Evolutionary conservation across 2,888 invertebrate genomes (phyloP).

Genomic region (Cryptus armator): DNA sequence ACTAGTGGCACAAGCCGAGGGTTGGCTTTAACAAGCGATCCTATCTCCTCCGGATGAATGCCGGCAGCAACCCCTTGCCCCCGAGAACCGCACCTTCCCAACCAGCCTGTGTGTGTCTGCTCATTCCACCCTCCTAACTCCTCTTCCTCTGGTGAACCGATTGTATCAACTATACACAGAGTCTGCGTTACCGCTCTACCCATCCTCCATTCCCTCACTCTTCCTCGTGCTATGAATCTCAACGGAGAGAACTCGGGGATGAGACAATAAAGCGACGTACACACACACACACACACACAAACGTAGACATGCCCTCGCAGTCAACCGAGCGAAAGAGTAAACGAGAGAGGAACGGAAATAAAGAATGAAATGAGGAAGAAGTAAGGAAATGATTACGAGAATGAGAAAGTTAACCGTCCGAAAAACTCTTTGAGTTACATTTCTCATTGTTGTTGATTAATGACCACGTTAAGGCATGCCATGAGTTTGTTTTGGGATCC

Average conservation of each 20-base stretch:
- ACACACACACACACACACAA: background rate
- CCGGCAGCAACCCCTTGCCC: slow-evolving; percentile 69
- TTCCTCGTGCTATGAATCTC: slow-evolving; percentile 20
- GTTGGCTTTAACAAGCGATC: slow-evolving; percentile 84
- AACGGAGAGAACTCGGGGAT: slow-evolving; percentile 2
- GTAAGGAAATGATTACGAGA: background rate
- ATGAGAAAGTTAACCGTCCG: slow-evolving; percentile 23
- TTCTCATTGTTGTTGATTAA: background rate
- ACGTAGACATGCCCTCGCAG: background rate
- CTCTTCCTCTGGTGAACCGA: slow-evolving; percentile 73
- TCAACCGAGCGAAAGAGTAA: background rate
- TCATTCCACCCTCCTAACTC: slow-evolving; percentile 25
- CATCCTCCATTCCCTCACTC: slow-evolving; percentile 25
- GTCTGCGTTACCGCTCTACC: slow-evolving; percentile 63
- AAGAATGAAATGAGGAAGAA: background rate
- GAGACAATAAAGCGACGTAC: slow-evolving; percentile 25
- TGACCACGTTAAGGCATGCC: background rate
- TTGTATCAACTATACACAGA: slow-evolving; percentile 72
- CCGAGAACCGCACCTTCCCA: slow-evolving; percentile 62
- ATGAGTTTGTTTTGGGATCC: background rate
- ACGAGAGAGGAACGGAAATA: background rate
- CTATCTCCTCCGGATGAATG: slow-evolving; percentile 84
- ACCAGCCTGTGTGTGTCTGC: slow-evolving; percentile 21
- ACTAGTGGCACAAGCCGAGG: slow-evolving; percentile 70
- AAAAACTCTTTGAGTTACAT: background rate